A percentile compares a stretch with the other conserved stretches of the same genome.
phyloP scores from a whole-genome alignment of 2,797 vertebrate species.

The Poecilia gillii region DNA sequence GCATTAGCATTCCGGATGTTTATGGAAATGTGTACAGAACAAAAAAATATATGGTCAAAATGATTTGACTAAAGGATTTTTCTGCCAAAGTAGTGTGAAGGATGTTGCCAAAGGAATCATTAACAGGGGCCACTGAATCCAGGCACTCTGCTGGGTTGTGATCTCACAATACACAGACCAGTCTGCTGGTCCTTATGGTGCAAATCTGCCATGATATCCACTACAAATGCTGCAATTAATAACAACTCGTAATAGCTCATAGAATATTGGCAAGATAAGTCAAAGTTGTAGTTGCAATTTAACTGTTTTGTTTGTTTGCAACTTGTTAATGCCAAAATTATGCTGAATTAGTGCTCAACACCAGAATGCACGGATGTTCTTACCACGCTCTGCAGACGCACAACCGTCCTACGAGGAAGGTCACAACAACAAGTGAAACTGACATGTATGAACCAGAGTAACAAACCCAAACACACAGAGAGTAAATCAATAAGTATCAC shows the following conservation, averaged over 20 bases:
- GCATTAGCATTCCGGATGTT: neutral
- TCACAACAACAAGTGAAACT: constrained; percentile 30
- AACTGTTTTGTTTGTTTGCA: constrained; percentile 22
- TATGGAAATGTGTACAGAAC: neutral
- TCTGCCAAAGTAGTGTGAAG: constrained; percentile 1
- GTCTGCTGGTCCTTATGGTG: constrained; percentile 40
- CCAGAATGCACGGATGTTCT: constrained; percentile 57
- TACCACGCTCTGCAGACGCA: constrained; percentile 68
- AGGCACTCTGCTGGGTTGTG: constrained; percentile 40
- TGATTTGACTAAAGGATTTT: constrained; percentile 11
- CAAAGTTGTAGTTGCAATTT: constrained; percentile 14
- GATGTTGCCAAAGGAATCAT: constrained; percentile 33
- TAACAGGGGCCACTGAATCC: constrained; percentile 10
- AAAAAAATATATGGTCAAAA: neutral
- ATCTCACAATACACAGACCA: constrained; percentile 43
- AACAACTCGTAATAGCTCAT: neutral
- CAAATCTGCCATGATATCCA: constrained; percentile 13
- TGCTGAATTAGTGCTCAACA: constrained; percentile 44
- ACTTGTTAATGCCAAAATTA: constrained; percentile 32
- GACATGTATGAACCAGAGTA: neutral
- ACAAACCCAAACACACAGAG: constrained; percentile 1
- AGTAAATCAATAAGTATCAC: neutral
- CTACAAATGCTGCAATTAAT: constrained; percentile 1
- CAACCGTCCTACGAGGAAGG: constrained; percentile 73
- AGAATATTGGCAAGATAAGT: neutral